phyloP scores from a whole-genome alignment of 2,888 invertebrate species.

The Stenoptilia bipunctidactyla region DNA sequence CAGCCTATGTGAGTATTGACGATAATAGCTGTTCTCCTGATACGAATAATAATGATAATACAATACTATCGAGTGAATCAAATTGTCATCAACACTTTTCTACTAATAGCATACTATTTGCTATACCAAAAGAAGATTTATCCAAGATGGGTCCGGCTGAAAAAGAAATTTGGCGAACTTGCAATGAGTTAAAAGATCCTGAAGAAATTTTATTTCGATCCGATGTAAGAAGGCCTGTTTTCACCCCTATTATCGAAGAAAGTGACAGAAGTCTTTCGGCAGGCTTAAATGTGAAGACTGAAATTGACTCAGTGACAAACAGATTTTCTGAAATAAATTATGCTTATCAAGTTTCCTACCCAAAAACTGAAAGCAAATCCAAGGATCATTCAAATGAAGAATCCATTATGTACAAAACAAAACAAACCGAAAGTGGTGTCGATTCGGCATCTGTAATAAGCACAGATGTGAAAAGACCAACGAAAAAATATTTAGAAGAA shows the following conservation, averaged over 20 bases:
- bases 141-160: slow-evolving; percentile 58
- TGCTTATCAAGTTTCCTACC: slow-evolving; percentile 46
- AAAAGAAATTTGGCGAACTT: slow-evolving; percentile 53
- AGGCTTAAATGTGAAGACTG: slow-evolving; percentile 30
- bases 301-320: slow-evolving; percentile 43
- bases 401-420: slow-evolving; percentile 18
- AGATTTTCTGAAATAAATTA: slow-evolving; percentile 61
- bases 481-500: slow-evolving; percentile 37
- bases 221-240: slow-evolving; percentile 37
- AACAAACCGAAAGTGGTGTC: slow-evolving; percentile 35
- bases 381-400: slow-evolving; percentile 23
- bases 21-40: slow-evolving; percentile 57
- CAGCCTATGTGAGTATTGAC: slow-evolving; percentile 68
- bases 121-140: slow-evolving; percentile 21
- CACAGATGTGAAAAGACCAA: slow-evolving; percentile 66
- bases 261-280: slow-evolving; percentile 41
- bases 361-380: slow-evolving; percentile 35
- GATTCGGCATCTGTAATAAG: slow-evolving; percentile 58
- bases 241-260: slow-evolving; percentile 60
- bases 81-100: slow-evolving; percentile 30
- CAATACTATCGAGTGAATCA: slow-evolving; percentile 25
- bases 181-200: slow-evolving; percentile 29
- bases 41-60: slow-evolving; percentile 44
- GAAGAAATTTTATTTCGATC: slow-evolving; percentile 3
- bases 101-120: slow-evolving; percentile 23